Evolutionary conservation across 2,888 invertebrate species (phyloP), one percentile per base, ranked within the genome.

Genomic region (Cynaeus angustus): DNA sequence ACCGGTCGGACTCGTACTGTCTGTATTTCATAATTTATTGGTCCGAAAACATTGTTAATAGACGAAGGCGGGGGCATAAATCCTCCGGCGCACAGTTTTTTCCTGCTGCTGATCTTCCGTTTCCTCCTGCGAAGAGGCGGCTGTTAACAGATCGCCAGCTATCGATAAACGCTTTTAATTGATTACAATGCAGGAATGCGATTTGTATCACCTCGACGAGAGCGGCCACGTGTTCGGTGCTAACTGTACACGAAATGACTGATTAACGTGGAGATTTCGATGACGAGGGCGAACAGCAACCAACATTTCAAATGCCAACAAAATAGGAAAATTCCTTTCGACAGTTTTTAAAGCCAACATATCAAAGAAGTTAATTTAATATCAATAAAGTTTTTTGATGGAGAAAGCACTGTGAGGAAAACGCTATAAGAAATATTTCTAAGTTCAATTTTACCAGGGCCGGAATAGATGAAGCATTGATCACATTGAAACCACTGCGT

Each of bases 11-110:
- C 61, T 55, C 53, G 66, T 61, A 69, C 62, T 64, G 64, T 69
- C 65, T 53, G 70, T 61, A 70, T 53, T 59, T 59, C 52, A 72
- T 66, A 62, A 72, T 72, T 72, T 72, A 72, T 72, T 61, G 72
- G 48, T 65, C 65, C 70, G 68, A 71, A 68, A 59, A 72, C 71
- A 72, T 68, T 71, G 70, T 72, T 72, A 71, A 71, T 71, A 68
- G 68, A 71, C 14, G 28, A 12, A 13, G 30, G 21, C 52, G 41
- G n/a, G 26, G 28, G 28, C 38, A 64, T 64, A 64, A 64, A 52
- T 64, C 64, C 50, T 58, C 46, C 9, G 21, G 12, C 33, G 16
- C n/a, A 6, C n/a, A 10, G 10, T 45, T 59, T 59, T 30, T 12
- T 12, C 26, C 59, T 56, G 33, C 26, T 37, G 28, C 38, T n/a